phyloP scores from a whole-genome alignment of 2,797 vertebrate genomes.

The Valencia hispanica region DNA sequence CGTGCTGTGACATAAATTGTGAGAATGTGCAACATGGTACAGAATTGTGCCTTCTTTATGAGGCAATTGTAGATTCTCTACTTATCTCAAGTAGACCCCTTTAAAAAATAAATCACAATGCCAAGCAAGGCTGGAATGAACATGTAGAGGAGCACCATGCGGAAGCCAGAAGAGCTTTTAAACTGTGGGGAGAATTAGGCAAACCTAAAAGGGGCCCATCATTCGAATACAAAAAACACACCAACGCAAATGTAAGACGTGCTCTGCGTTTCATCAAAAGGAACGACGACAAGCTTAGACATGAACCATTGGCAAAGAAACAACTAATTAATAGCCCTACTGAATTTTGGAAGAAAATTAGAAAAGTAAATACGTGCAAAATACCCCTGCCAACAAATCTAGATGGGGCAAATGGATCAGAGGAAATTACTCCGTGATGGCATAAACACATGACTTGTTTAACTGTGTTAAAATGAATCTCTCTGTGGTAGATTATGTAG shows the following conservation, averaged over 20 bases:
- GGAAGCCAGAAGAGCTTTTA: not conserved
- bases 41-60: not conserved
- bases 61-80: not conserved
- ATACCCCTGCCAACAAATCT: not conserved
- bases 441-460: not conserved
- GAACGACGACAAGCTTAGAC: too few relatives aligned
- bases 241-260: not conserved
- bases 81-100: not conserved
- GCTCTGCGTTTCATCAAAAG: not conserved
- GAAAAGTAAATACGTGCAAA: not conserved
- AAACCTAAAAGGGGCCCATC: not conserved
- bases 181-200: not conserved
- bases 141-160: not conserved
- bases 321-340: too few relatives aligned
- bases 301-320: too few relatives aligned
- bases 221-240: not conserved
- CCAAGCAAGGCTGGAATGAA: not conserved
- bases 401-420: not conserved
- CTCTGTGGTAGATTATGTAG: not conserved
- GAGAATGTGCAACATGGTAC: not conserved
- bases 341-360: not conserved
- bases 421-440: not conserved
- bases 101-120: not conserved
- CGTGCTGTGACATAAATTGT: not conserved
- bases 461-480: not conserved